These are phyloP conservation scores for Papilio gigon DNA, from an alignment of 2,888 invertebrate genomes.

Conservation along the genomic window DNA sequence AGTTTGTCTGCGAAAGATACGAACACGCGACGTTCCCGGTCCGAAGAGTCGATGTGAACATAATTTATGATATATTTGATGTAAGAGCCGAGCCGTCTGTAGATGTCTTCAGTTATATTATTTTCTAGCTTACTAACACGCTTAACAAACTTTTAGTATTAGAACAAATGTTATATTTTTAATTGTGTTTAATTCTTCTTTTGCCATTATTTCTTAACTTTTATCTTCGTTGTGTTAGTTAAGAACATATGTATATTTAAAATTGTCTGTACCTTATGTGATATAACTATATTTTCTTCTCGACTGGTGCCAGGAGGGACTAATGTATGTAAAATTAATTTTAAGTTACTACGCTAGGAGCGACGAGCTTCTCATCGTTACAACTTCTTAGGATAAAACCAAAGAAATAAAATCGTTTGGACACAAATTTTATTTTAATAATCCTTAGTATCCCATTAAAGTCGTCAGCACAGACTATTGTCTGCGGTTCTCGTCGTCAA, in stretches of 20 bases:
- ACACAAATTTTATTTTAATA: constrained; percentile 50
- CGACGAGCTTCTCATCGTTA: constrained; percentile 31
- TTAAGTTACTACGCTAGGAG: constrained; percentile 33
- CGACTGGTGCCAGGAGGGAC: constrained; percentile 35
- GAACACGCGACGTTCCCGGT: not conserved
- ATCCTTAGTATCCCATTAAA: not conserved
- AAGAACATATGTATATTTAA: constrained; percentile 33
- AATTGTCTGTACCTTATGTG: constrained; percentile 37
- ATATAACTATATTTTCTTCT: constrained; percentile 36
- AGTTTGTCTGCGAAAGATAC: not conserved
- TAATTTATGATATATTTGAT: not conserved
- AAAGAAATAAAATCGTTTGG: constrained; percentile 70
- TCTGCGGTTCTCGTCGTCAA: too few relatives aligned
- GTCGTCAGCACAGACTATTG: too few relatives aligned
- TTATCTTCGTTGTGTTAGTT: constrained; percentile 14
- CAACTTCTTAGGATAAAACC: constrained; percentile 59
- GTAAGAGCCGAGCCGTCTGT: not conserved
- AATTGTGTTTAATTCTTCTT: constrained; percentile 29
- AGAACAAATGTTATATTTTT: constrained; percentile 34
- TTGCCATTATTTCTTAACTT: constrained; percentile 27
- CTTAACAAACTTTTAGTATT: constrained; percentile 25
- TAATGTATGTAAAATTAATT: constrained; percentile 38
- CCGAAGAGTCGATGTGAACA: too few relatives aligned
- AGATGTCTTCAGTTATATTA: constrained; percentile 5
- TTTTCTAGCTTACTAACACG: constrained; percentile 31